Base-by-base conservation (phyloP, 2,113 vertebrate species). In the Gadus macrocephalus region DNA sequence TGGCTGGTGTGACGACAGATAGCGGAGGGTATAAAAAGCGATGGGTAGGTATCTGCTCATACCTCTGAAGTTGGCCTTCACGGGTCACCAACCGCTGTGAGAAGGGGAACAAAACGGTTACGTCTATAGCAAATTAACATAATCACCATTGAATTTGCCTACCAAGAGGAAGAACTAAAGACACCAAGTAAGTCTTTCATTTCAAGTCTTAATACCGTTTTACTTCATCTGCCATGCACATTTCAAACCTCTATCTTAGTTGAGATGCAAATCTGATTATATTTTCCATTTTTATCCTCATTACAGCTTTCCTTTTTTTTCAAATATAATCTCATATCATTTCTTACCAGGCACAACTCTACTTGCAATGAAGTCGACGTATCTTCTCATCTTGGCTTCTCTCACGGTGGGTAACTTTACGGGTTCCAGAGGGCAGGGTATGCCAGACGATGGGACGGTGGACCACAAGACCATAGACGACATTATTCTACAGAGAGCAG, bases 401-500 rank as follows among this genome's bases (percentile, higher is more conserved):
- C 77, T 94, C 62, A 74, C 84, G 75, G 73, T 90, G 27, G 89
- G 85, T 78, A 85, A 85, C 71, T 78, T 92, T 69, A 79, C 83
- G 55, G 80, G 84, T 76, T 90, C 25, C 0, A 75, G 61, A 14
- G 90, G 83, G 74, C 92, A 93, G 58, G 75, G 74, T 15, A 76
- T 89, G 73, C 78, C 82, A 55, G 87, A 81, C 65, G 84, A 81
- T 0, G 87, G 91, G 14, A 87, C 82, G 7, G 76, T 63, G 53
- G 85, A 89, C 72, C 80, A 72, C 20, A 83, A 67, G 53, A 80
- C 82, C 53, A 80, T 92, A 56, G 88, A 89, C 62, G 87, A 93
- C 73, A 89, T 93, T 58, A 87, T 93, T 14, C 81, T 94, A 25
- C 90, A 92, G 86, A 89, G 84, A 85, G 88, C 93, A 3, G 89